phyloP scores from a whole-genome alignment of 2,888 invertebrate genomes.

The Trachelus stipa region DNA sequence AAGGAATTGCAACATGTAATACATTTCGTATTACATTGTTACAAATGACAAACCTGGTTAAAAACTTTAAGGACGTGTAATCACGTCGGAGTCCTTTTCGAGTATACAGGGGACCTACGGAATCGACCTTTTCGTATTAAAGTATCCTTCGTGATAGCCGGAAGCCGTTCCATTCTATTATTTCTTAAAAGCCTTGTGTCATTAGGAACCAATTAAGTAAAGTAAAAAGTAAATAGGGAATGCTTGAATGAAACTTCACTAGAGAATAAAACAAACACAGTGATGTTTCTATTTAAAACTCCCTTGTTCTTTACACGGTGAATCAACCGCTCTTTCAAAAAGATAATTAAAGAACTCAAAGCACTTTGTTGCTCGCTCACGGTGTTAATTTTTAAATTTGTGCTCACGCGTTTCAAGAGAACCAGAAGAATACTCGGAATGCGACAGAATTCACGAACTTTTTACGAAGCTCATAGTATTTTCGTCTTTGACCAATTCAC shows the following conservation, averaged over 20 bases:
- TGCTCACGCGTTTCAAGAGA: not conserved
- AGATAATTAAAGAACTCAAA: not conserved
- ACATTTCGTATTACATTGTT: too few relatives aligned
- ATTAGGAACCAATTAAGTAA: not conserved
- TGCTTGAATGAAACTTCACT: not conserved
- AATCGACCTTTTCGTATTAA: not conserved
- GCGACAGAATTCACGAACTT: not conserved
- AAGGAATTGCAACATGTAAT: not conserved
- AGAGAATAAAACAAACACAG: not conserved
- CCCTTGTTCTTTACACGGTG: not conserved
- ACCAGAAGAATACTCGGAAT: not conserved
- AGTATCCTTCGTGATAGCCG: not conserved
- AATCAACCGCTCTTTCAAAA: not conserved
- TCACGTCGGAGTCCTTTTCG: not conserved
- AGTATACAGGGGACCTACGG: not conserved
- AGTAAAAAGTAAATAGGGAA: not conserved
- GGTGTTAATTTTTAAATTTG: not conserved
- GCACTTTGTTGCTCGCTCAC: not conserved
- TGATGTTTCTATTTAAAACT: not conserved
- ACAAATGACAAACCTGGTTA: not conserved
- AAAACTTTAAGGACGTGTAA: not conserved
- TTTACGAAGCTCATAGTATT: not conserved
- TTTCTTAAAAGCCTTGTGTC: not conserved
- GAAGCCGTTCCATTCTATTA: not conserved
- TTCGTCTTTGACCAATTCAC: not conserved